Evolutionary conservation across 2,888 invertebrate species (phyloP).

Genomic region (Epistrophe eligans): DNA sequence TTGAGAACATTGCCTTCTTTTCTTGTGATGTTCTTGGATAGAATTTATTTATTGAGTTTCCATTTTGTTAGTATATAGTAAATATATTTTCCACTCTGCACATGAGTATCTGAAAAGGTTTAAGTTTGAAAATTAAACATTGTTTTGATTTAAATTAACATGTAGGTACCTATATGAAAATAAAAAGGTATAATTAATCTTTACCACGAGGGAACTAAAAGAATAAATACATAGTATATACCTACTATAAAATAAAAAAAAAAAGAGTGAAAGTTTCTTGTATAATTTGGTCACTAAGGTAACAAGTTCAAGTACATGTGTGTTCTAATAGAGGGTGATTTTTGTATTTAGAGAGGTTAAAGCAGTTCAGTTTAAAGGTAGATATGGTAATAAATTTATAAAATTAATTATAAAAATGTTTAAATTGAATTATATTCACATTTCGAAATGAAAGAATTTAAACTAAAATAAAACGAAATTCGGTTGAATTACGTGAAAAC

Average conservation of each 20-base stretch:
- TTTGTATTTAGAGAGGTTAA: too few relatives aligned
- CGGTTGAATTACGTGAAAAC: too few relatives aligned
- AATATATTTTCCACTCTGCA: neutral
- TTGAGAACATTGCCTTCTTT: conserved; percentile 58
- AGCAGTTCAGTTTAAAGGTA: too few relatives aligned
- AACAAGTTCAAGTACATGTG: neutral
- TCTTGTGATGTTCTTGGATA: conserved; percentile 16
- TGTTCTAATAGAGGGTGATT: too few relatives aligned
- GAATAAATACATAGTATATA: too few relatives aligned
- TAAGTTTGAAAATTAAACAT: neutral
- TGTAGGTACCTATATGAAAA: neutral
- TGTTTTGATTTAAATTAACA: neutral
- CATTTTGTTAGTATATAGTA: conserved; percentile 8
- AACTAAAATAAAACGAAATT: too few relatives aligned
- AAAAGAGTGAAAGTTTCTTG: neutral
- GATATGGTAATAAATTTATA: too few relatives aligned
- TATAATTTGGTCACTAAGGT: neutral
- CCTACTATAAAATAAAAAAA: too few relatives aligned
- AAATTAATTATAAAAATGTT: too few relatives aligned
- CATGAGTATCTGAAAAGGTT: conserved; percentile 12
- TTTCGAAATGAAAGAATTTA: too few relatives aligned
- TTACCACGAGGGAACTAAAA: neutral
- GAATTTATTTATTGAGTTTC: conserved; percentile 29
- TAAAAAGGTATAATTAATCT: too few relatives aligned
- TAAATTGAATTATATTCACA: too few relatives aligned